Conservation (phyloP, 2,888 invertebrate genomes). For the Erpobdella octoculata region DNA sequence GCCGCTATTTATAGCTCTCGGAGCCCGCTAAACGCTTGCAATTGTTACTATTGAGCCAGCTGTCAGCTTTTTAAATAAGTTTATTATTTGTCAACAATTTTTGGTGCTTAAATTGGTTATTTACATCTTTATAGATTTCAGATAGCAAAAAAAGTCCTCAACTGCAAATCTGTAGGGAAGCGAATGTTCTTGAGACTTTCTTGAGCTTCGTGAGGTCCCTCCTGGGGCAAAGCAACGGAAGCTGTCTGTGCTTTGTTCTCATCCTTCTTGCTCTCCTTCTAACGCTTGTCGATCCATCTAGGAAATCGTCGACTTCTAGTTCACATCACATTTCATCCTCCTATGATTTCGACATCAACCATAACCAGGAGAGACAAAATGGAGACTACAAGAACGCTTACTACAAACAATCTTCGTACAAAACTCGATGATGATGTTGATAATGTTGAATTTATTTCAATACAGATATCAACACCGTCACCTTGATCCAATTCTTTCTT, state of each 20-base stretch:
- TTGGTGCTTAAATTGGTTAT: neutral
- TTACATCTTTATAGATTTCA: neutral
- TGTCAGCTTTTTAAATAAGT: neutral
- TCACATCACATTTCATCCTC: too few species aligned
- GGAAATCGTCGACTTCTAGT: too few species aligned
- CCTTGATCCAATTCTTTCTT: too few species aligned
- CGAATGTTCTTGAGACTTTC: conserved; percentile 15
- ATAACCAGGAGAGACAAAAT: too few species aligned
- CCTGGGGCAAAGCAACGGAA: conserved; percentile 15
- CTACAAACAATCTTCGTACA: too few species aligned
- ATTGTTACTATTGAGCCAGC: neutral
- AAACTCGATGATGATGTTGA: too few species aligned
- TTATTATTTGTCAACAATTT: neutral
- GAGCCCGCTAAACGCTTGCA: too few species aligned
- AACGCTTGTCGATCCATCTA: conserved; percentile 14
- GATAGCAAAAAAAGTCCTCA: neutral
- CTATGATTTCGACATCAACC: too few species aligned
- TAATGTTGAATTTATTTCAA: too few species aligned
- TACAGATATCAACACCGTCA: too few species aligned
- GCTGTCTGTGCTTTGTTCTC: conserved; percentile 10
- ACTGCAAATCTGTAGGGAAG: neutral
- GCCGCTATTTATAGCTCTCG: too few species aligned
- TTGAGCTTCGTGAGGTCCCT: conserved; percentile 9
- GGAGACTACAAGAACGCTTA: too few species aligned
- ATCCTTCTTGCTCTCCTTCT: neutral